phyloP scores from a whole-genome alignment of 2,888 invertebrate species.

The Drosophila peninsularis region DNA sequence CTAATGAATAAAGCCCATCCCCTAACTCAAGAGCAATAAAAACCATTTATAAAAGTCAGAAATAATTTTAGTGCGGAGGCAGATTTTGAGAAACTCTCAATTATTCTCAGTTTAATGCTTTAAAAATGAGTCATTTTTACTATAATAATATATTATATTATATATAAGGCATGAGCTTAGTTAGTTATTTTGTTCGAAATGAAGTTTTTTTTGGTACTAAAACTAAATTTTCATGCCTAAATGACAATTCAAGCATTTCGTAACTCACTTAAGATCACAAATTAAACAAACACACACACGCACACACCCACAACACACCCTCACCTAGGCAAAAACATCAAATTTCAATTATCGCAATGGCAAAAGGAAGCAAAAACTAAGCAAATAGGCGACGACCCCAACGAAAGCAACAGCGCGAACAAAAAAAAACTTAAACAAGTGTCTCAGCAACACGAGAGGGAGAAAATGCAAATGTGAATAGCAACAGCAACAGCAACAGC shows the following conservation, averaged over 20 bases:
- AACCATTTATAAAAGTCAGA: neutral
- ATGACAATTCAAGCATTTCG: neutral
- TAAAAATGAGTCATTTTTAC: too few relatives aligned
- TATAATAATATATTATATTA: too few relatives aligned
- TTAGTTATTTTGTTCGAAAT: too few relatives aligned
- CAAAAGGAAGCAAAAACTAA: slow-evolving; percentile 53
- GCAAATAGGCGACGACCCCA: slow-evolving; percentile 60
- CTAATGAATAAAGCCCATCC: slow-evolving; percentile 14
- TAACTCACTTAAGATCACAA: slow-evolving; percentile 24
- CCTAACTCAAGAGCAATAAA: neutral
- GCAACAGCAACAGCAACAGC: slow-evolving; percentile 24
- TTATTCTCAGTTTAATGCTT: too few relatives aligned
- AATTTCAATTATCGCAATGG: slow-evolving; percentile 81
- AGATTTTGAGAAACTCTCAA: too few relatives aligned
- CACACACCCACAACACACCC: slow-evolving; percentile 9
- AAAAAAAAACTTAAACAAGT: slow-evolving; percentile 55
- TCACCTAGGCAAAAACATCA: slow-evolving; percentile 63
- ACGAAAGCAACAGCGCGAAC: slow-evolving; percentile 21
- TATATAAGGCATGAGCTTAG: too few relatives aligned
- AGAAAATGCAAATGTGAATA: slow-evolving; percentile 49
- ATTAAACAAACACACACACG: slow-evolving; percentile 24
- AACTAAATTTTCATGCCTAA: too few relatives aligned
- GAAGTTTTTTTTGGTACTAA: too few relatives aligned
- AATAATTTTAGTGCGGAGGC: neutral
- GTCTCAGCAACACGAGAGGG: slow-evolving; percentile 46